Base-by-base conservation (phyloP, 1,140 invertebrate species). In the Diabrotica undecimpunctata region DNA sequence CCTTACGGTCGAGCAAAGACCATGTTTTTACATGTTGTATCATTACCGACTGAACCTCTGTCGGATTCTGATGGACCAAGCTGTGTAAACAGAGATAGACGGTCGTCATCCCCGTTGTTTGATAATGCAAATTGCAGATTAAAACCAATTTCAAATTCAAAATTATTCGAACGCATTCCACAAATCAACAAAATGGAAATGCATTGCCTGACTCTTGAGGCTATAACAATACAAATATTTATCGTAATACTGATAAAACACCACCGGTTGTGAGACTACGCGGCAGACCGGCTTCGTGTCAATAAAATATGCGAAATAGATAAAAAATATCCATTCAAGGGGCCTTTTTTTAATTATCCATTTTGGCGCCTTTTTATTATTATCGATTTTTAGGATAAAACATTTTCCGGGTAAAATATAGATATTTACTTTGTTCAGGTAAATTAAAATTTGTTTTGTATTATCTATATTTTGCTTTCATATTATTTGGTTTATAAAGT, bases 71-170 rank as follows among this genome's bases (percentile, higher is more conserved):
- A 35, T 52, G 61, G 61, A 54, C 61, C 61, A 62, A 62, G 61
- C 61, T 62, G 61, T 41, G 61, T 55, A 62, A 62, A 62, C 61
- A 62, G 25, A 62, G 61, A 62, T 62, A 62, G 61, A 62, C 61
- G 61, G 53, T 66, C 69, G 73, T 68, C 71, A 71, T 67, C 66
- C 61, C 68, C 71, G 72, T 70, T 77, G 74, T 77, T 77, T 77
- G 75, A 75, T 76, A 72, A 77, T 77, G 75, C 73, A 77, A 77
- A 77, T 76, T 77, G 70, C 74, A 77, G 74, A 77, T 77, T 75
- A 76, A 77, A 77, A 76, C 72, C 73, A 74, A 77, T 75, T 75
- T 72, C 71, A 69, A 68, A 74, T 75, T 75, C 71, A 73, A 70
- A 73, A 72, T 73, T 75, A 75, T 67, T 71, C 69, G 64, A 58